These are phyloP conservation scores for Diorhabda sublineata DNA, from an alignment of 1,140 invertebrate genomes.

Conservation along the genomic window DNA sequence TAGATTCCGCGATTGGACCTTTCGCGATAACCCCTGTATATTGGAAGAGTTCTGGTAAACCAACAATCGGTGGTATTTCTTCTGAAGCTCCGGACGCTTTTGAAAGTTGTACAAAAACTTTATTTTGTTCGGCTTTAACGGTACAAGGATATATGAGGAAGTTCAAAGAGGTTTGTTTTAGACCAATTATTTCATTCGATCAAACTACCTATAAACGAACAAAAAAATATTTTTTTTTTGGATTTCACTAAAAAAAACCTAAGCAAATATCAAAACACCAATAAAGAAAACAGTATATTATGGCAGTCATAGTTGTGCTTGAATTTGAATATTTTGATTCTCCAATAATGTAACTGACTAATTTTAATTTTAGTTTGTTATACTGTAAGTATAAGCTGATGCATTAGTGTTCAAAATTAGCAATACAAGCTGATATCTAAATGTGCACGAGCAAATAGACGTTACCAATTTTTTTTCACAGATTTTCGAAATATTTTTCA, in stretches of 20 bases:
- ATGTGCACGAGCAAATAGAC: not conserved
- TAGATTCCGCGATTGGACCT: slow-evolving; percentile 71
- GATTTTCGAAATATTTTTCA: slow-evolving; percentile 46
- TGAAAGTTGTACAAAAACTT: slow-evolving; percentile 67
- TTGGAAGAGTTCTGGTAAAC: slow-evolving; percentile 81
- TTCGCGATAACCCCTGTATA: slow-evolving; percentile 85
- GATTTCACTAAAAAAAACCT: not conserved
- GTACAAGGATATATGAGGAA: slow-evolving; percentile 77
- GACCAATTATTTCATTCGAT: not conserved
- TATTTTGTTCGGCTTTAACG: slow-evolving; percentile 66
- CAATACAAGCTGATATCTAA: not conserved
- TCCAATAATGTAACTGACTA: no score
- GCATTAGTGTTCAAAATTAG: not conserved
- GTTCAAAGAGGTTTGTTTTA: slow-evolving; percentile 61
- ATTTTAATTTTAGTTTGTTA: not conserved
- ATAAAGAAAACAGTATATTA: no score
- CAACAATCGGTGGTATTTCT: slow-evolving; percentile 57
- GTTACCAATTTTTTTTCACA: not conserved
- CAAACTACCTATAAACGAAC: not conserved
- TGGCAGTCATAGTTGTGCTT: no score
- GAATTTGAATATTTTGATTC: no score
- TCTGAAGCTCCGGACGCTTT: slow-evolving; percentile 55
- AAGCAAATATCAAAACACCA: not conserved
- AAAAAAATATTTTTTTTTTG: not conserved
- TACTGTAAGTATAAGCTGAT: not conserved